phyloP scores from a whole-genome alignment of 2,888 invertebrate genomes.

The Netelia melanura region DNA sequence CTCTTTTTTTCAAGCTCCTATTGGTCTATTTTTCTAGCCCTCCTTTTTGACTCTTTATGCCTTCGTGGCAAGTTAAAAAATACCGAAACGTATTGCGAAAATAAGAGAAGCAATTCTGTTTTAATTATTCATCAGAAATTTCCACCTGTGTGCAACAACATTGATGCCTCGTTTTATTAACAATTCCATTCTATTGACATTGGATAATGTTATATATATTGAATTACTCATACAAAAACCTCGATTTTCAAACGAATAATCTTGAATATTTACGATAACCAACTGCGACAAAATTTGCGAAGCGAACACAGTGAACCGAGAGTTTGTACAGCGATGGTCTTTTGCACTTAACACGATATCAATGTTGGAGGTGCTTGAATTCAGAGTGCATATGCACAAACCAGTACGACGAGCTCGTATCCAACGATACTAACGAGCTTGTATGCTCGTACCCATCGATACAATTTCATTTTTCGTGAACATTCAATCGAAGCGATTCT shows the following conservation, averaged over 20 bases:
- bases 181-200: neutral
- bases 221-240: too few species aligned
- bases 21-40: conserved; percentile 7
- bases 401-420: conserved; percentile 12
- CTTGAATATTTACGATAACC: too few species aligned
- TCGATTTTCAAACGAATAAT: too few species aligned
- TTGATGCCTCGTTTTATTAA: neutral
- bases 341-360: conserved; percentile 2
- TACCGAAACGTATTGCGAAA: conserved; percentile 30
- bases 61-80: conserved; percentile 50
- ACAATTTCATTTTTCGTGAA: conserved; percentile 1
- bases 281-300: too few species aligned
- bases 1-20: conserved; percentile 27
- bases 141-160: too few species aligned
- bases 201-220: neutral
- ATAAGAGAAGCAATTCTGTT: conserved; percentile 15
- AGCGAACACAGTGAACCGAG: neutral
- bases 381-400: neutral
- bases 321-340: neutral
- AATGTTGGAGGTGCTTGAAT: conserved; percentile 4
- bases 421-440: neutral
- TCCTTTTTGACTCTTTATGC: neutral
- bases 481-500: conserved; percentile 16
- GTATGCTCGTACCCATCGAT: neutral
- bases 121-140: neutral